phyloP scores from a whole-genome alignment of 2,113 vertebrate species.

The Helogale parvula region DNA sequence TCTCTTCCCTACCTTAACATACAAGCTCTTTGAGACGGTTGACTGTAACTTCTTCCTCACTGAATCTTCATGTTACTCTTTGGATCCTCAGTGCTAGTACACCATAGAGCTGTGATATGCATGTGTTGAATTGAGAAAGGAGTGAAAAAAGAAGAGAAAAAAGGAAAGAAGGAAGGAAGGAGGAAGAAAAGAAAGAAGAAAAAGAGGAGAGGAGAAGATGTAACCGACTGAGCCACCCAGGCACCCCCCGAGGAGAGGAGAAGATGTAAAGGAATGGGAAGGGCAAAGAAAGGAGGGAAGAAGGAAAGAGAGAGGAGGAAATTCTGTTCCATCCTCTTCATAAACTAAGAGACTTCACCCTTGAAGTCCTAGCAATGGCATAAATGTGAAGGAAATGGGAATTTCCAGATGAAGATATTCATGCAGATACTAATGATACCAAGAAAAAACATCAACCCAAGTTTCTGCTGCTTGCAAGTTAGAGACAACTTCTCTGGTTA shows the following conservation, averaged over 20 bases:
- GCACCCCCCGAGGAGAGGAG: background rate
- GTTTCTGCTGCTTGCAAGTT: background rate
- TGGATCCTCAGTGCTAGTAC: background rate
- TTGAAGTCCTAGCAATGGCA: background rate
- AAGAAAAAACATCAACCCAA: background rate
- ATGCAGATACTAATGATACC: background rate
- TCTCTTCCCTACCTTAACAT: background rate
- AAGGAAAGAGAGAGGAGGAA: background rate
- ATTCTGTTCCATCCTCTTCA: background rate
- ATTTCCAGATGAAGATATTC: background rate
- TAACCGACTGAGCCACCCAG: too few relatives aligned
- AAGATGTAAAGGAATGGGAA: background rate
- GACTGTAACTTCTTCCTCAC: background rate
- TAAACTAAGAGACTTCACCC: background rate
- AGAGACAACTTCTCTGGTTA: constrained; percentile 31
- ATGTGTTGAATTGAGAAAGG: background rate
- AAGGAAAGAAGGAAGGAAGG: too few relatives aligned
- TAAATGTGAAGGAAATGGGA: background rate
- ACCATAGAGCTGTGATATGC: background rate
- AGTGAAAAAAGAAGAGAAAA: background rate
- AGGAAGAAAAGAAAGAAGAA: background rate
- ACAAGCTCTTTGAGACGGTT: background rate
- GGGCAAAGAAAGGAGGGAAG: background rate
- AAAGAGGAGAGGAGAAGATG: fast-evolving
- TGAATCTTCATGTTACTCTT: background rate